These are phyloP conservation scores for Cyclopterus lumpus DNA, from an alignment of 2,797 vertebrate species.

Conservation along the genomic window DNA sequence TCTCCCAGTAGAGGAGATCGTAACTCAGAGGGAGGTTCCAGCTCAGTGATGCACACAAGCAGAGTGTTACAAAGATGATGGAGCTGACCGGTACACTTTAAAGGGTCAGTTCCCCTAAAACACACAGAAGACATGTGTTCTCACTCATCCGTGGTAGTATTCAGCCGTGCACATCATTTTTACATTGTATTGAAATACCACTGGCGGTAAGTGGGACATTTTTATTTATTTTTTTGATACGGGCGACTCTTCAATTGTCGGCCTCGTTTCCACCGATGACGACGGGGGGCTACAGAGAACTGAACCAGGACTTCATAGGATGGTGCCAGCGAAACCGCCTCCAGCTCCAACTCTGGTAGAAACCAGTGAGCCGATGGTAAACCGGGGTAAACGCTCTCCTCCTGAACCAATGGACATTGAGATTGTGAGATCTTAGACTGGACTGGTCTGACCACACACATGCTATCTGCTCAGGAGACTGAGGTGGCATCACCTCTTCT, in stretches of 20 bases:
- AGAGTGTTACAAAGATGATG: constrained; percentile 10
- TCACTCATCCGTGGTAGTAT: background rate
- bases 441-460: too few species aligned
- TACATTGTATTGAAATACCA: background rate
- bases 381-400: too few species aligned
- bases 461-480: too few species aligned
- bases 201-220: background rate
- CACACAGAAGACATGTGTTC: constrained; percentile 4
- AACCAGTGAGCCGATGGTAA: too few species aligned
- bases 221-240: background rate
- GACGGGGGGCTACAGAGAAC: too few species aligned
- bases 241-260: background rate
- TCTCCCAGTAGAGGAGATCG: constrained; percentile 43
- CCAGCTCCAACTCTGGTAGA: too few species aligned
- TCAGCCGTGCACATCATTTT: background rate
- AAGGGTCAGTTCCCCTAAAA: constrained; percentile 32
- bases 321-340: too few species aligned
- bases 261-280: too few species aligned
- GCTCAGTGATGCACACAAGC: constrained; percentile 39
- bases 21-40: constrained; percentile 35
- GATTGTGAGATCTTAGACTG: too few species aligned
- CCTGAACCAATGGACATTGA: too few species aligned
- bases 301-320: too few species aligned
- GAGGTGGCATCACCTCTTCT: too few species aligned
- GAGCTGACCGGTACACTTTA: background rate